Conservation (phyloP, 1,140 invertebrate species). For the Ditylenchus dipsaci region DNA sequence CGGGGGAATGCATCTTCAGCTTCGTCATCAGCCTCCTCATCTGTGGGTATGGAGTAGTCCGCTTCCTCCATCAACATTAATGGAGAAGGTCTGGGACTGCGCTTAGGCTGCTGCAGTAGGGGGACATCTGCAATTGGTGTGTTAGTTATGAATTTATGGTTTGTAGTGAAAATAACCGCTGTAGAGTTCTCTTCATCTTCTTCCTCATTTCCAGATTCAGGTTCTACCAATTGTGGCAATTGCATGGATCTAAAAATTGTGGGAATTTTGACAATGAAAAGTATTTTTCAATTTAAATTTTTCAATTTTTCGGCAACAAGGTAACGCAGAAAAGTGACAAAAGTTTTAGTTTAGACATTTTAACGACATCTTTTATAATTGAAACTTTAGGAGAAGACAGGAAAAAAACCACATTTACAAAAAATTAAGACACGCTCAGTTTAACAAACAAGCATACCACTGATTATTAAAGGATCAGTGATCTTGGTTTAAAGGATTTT, state of each 20-base stretch:
- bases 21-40: constrained; percentile 3
- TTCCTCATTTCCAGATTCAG: not conserved
- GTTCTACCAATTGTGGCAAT: not conserved
- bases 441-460: too few relatives aligned
- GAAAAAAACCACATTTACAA: too few relatives aligned
- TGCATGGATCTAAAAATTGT: not conserved
- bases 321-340: too few relatives aligned
- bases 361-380: too few relatives aligned
- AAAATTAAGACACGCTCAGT: too few relatives aligned
- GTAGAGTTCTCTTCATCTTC: not conserved
- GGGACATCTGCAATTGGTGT: not conserved
- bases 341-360: too few relatives aligned
- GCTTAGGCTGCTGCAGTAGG: not conserved
- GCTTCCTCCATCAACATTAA: constrained; percentile 9
- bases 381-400: too few relatives aligned
- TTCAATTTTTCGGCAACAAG: too few relatives aligned
- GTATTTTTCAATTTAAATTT: too few relatives aligned
- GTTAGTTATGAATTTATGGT: not conserved
- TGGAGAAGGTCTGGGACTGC: not conserved
- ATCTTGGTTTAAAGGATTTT: too few relatives aligned
- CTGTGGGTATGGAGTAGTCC: constrained; percentile 2
- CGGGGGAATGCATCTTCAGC: not conserved
- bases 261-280: too few relatives aligned
- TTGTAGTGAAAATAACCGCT: not conserved
- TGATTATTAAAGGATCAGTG: too few relatives aligned